These are phyloP conservation scores for Orycteropus afer DNA, from an alignment of 2,113 vertebrate species.

Conservation along the genomic window DNA sequence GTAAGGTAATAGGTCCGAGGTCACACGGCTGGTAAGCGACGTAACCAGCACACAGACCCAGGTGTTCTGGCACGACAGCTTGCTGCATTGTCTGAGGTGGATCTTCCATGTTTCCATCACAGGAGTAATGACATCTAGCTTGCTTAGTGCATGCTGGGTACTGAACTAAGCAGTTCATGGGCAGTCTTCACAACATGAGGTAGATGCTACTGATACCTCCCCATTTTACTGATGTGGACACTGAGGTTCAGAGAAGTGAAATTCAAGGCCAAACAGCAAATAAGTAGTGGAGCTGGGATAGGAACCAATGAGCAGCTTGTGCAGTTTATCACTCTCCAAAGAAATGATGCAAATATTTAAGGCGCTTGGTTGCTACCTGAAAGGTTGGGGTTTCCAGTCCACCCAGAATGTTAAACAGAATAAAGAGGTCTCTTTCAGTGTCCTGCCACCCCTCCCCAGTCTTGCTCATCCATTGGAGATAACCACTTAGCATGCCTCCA, in stretches of 20 bases:
- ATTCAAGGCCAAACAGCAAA: not conserved
- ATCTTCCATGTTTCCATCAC: accelerated
- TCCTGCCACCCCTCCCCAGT: not conserved
- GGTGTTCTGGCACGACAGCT: not conserved
- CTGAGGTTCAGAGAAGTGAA: not conserved
- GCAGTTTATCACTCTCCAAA: not conserved
- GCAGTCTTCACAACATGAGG: not conserved
- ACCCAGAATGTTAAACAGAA: not conserved
- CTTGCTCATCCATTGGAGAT: not conserved
- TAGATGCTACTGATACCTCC: not conserved
- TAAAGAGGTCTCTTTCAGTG: not conserved
- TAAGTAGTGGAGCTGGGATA: not conserved
- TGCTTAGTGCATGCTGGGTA: not conserved
- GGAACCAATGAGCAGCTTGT: not conserved
- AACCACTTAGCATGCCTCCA: not conserved
- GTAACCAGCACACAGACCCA: not conserved
- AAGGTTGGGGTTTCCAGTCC: not conserved
- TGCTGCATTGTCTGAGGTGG: accelerated
- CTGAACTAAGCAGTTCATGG: not conserved
- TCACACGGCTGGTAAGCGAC: not conserved
- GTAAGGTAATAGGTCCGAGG: not conserved
- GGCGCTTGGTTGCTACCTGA: not conserved
- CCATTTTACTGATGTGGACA: constrained; percentile 19
- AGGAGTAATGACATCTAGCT: accelerated
- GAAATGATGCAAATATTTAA: not conserved